Conservation (phyloP, 2,888 invertebrate genomes). For the Rhynchonema sp. region DNA sequence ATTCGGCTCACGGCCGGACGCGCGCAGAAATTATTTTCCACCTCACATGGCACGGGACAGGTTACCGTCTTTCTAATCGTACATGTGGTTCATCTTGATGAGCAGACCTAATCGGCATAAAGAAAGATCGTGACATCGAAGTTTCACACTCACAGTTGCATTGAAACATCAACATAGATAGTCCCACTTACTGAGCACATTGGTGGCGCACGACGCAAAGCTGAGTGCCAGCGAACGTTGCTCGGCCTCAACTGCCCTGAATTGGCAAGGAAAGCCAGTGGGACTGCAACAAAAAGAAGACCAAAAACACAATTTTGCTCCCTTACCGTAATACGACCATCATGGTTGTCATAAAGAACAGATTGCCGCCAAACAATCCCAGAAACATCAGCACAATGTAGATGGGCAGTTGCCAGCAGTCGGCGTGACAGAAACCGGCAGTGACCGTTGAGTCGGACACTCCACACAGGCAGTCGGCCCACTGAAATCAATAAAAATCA, state of each 20-base stretch:
- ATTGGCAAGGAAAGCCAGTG: background rate
- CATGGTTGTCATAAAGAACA: conserved; percentile 21
- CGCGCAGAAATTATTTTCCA: too few species aligned
- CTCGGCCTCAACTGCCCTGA: conserved; percentile 16
- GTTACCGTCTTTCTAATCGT: too few species aligned
- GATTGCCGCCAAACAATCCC: conserved; percentile 19
- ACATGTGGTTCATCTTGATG: too few species aligned
- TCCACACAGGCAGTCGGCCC: conserved; percentile 3
- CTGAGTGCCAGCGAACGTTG: conserved; percentile 17
- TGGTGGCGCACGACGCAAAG: conserved; percentile 16
- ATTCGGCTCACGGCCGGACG: too few species aligned
- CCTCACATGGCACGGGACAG: too few species aligned
- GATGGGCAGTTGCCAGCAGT: conserved; percentile 1
- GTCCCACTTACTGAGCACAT: conserved; percentile 13
- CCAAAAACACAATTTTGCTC: background rate
- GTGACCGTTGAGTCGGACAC: background rate
- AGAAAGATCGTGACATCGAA: too few species aligned
- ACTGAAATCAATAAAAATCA: too few species aligned
- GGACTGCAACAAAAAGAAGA: too few species aligned
- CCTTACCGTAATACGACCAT: conserved; percentile 16
- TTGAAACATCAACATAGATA: too few species aligned
- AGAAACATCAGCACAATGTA: conserved; percentile 17
- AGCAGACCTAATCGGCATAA: too few species aligned
- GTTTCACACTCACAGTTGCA: too few species aligned
- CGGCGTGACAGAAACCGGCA: background rate